Evolutionary conservation across 2,888 invertebrate genomes (phyloP).

Genomic region (Melipona bicolor): DNA sequence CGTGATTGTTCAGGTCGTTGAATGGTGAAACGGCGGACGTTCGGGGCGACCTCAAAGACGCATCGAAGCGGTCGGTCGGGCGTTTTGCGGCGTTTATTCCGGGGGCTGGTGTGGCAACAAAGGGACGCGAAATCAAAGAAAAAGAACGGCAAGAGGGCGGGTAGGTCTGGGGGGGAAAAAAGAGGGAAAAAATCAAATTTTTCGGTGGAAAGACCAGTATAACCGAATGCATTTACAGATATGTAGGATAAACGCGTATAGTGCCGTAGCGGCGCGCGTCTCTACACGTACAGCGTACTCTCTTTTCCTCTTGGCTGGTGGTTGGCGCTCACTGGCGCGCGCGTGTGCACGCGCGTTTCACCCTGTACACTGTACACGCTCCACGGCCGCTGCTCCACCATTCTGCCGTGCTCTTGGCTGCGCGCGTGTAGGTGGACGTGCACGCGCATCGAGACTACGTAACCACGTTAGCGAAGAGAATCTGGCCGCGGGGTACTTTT

Average conservation of each 20-base stretch:
- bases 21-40: conserved; percentile 13
- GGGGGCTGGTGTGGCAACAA: conserved; percentile 52
- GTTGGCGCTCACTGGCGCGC: background rate
- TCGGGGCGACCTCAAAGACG: conserved; percentile 44
- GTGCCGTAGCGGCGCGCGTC: conserved; percentile 36
- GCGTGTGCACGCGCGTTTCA: background rate
- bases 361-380: background rate
- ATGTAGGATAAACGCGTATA: conserved; percentile 71
- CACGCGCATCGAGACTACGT: conserved; percentile 64
- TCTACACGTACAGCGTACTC: conserved; percentile 14
- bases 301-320: background rate
- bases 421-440: conserved; percentile 33
- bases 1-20: conserved; percentile 14
- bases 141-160: conserved; percentile 32
- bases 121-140: conserved; percentile 62
- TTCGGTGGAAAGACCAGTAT: conserved; percentile 65
- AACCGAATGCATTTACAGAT: conserved; percentile 73
- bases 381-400: too few species aligned
- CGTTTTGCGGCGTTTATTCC: conserved; percentile 59
- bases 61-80: conserved; percentile 40
- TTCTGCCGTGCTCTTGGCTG: too few species aligned
- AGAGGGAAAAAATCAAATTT: conserved; percentile 61
- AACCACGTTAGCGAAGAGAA: conserved; percentile 75
- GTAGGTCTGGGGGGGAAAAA: background rate
- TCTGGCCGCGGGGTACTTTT: conserved; percentile 75